phyloP scores from a whole-genome alignment of 2,888 invertebrate genomes.

The Chydorus sphaericus region DNA sequence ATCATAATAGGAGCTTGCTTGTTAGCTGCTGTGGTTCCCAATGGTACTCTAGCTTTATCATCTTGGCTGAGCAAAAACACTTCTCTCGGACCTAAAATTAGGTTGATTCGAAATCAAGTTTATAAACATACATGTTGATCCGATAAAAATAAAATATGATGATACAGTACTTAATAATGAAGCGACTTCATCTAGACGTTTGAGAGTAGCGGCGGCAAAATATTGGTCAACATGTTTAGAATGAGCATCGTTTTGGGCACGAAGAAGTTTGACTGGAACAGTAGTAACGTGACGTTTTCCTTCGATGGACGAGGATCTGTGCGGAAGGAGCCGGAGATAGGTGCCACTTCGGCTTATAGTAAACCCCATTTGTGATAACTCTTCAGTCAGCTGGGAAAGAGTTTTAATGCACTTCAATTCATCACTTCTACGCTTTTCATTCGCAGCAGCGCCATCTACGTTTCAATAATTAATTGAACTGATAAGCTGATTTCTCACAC shows the following conservation, averaged over 20 bases:
- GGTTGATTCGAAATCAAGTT: not conserved
- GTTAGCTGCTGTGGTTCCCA: conserved; percentile 28
- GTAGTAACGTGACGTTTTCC: conserved; percentile 9
- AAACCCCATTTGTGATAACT: not conserved
- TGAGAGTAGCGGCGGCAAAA: not conserved
- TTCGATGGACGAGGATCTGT: not conserved
- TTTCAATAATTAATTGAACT: not conserved
- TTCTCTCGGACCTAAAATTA: not conserved
- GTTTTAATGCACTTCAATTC: conserved; percentile 1
- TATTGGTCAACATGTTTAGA: not conserved
- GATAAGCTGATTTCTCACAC: too few relatives aligned
- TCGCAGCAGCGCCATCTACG: not conserved
- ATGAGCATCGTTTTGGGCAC: conserved; percentile 5
- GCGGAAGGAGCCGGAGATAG: conserved; percentile 1
- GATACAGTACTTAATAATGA: not conserved
- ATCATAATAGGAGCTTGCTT: conserved; percentile 26
- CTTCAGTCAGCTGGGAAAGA: not conserved
- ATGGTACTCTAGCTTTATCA: conserved; percentile 22
- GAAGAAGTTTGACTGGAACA: conserved; percentile 4
- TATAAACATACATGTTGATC: too few relatives aligned
- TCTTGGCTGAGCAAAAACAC: not conserved
- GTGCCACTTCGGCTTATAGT: not conserved
- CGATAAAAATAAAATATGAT: too few relatives aligned
- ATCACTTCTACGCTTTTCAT: not conserved
- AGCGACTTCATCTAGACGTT: conserved; percentile 1